Conservation (phyloP, 2,113 vertebrate genomes). For the Limanda limanda region DNA sequence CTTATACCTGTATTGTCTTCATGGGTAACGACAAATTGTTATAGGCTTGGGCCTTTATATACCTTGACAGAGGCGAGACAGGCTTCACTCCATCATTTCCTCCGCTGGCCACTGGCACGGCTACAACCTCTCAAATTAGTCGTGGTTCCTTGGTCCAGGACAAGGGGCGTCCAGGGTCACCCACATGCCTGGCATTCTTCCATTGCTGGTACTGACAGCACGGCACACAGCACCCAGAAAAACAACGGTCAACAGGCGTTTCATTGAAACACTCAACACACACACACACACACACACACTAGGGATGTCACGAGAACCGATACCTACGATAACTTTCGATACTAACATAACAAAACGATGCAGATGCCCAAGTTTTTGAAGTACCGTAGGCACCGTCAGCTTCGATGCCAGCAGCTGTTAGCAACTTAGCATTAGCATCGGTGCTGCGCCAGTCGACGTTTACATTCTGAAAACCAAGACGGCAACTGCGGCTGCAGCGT, state of each 20-base stretch:
- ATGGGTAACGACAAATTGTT: background rate
- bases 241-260: conserved; percentile 23
- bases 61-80: background rate
- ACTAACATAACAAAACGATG: no score
- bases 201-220: conserved; percentile 30
- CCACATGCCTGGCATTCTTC: conserved; percentile 76
- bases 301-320: no score
- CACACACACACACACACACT: background rate
- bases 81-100: background rate
- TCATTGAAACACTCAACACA: conserved; percentile 1
- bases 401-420: no score
- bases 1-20: background rate
- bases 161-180: conserved; percentile 71
- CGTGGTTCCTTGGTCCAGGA: conserved; percentile 69
- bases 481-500: no score
- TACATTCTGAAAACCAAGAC: no score
- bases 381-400: no score
- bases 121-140: conserved; percentile 75
- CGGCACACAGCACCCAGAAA: conserved; percentile 24
- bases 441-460: no score
- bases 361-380: no score
- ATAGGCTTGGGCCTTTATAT: background rate
- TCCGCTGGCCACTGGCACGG: conserved; percentile 50
- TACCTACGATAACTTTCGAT: no score
- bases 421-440: no score